These are phyloP conservation scores for Plemyria rubiginata DNA, from an alignment of 2,888 invertebrate genomes.

Conservation along the genomic window DNA sequence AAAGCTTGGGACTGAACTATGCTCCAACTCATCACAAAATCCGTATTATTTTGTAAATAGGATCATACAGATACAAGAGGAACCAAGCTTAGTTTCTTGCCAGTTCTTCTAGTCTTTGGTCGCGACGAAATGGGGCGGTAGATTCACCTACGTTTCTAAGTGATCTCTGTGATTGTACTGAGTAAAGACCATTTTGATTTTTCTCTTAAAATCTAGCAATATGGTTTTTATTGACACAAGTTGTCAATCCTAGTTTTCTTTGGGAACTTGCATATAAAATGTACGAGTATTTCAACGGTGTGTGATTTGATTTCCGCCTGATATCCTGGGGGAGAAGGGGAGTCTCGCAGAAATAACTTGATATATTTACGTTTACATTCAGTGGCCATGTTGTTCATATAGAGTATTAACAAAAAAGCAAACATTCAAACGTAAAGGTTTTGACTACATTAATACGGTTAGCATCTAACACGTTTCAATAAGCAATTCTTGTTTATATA, in stretches of 20 bases:
- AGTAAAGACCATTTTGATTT: too few relatives aligned
- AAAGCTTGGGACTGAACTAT: too few relatives aligned
- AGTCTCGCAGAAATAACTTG: slow-evolving; percentile 14
- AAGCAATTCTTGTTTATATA: too few relatives aligned
- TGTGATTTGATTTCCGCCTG: slow-evolving; percentile 30
- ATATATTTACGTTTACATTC: slow-evolving; percentile 16
- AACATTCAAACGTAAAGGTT: background rate
- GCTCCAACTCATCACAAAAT: too few relatives aligned
- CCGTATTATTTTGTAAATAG: too few relatives aligned
- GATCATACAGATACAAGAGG: too few relatives aligned
- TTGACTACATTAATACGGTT: background rate
- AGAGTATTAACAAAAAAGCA: background rate
- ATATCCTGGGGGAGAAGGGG: slow-evolving; percentile 26
- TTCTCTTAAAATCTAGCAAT: background rate
- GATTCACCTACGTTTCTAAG: too few relatives aligned
- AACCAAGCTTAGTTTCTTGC: too few relatives aligned
- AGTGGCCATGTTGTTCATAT: background rate
- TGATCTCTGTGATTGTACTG: too few relatives aligned
- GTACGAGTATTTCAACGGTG: slow-evolving; percentile 15
- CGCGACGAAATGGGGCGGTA: too few relatives aligned
- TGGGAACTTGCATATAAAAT: background rate
- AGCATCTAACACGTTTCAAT: too few relatives aligned
- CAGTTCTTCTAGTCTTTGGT: too few relatives aligned
- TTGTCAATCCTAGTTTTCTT: slow-evolving; percentile 14
- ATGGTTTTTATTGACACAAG: background rate